Base-by-base conservation (phyloP, 2,113 vertebrate species). In the Corydoras sp. region DNA sequence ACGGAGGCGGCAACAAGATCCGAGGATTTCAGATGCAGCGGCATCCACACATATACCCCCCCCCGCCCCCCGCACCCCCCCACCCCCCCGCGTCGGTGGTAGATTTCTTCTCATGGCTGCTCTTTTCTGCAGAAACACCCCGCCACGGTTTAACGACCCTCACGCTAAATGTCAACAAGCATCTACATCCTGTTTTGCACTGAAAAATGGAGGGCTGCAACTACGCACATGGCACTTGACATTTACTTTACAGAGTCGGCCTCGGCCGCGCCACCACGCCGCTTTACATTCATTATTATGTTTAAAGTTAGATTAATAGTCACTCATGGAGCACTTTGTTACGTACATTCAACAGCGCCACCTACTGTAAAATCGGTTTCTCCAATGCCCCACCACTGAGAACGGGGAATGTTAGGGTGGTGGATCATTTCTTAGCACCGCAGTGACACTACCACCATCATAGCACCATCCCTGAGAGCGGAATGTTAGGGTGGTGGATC, bases 151-250 rank as follows among this genome's bases (percentile, higher is more conserved):
- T 65, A 60, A 69, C 5, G 48, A 50, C 51, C 54, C 56, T 65
- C 24, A 58, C 58, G 30, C 58, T 70, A 75, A 59, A 75, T 64
- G 74, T 61, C 77, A 76, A 65, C 65, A 58, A 68, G 72, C 62
- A 55, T 72, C 61, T 76, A 68, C 59, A 58, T 11, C 70, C 69
- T 71, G 68, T 74, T 66, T 65, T 74, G 68, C 62, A 72, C 12
- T 11, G 43, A 29, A 59, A 75, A 61, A 74, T 32, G 59, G 31
- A 72, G 12, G 50, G 49, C 5, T 31, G 62, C 32, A 76, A 72
- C 65, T 70, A 70, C 67, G 62, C 66, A 73, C 68, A 75, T 24
- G 67, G 31, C 56, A 67, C 66, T 73, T 80, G 76, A 74, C 73
- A 77, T 77, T 80, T 80, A 69, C 69, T 77, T 60, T 60, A 43